A percentile compares a stretch with the other conserved stretches of the same genome.
Evolutionary conservation across 1,140 invertebrate genomes (phyloP).

Genomic region (Antheraea pernyi): DNA sequence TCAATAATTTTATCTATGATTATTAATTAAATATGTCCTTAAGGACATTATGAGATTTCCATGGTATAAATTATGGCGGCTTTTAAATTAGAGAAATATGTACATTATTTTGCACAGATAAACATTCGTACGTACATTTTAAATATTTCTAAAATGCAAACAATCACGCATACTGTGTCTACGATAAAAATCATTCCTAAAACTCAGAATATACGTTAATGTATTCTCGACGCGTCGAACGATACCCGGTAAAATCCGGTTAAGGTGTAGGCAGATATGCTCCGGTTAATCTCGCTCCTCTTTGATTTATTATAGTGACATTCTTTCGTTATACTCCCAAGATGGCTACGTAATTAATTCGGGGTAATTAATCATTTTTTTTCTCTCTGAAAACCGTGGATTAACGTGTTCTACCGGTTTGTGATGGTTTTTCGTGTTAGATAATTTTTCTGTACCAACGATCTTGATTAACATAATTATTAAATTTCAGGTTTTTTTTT

Average conservation of each 20-base stretch:
- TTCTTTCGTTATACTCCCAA: constrained; percentile 31
- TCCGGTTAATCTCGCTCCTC: constrained; percentile 56
- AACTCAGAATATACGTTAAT: constrained; percentile 43
- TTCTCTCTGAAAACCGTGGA: background rate
- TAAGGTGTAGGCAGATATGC: constrained; percentile 56
- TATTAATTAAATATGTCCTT: no score
- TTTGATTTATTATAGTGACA: constrained; percentile 58
- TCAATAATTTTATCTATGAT: no score
- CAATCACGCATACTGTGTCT: no score
- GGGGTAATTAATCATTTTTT: constrained; percentile 22
- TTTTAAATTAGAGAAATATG: no score
- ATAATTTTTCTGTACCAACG: background rate
- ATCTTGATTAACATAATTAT: background rate
- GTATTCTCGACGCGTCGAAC: constrained; percentile 61
- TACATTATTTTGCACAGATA: no score
- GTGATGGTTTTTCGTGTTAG: background rate
- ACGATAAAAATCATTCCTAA: constrained; percentile 30
- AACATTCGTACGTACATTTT: no score
- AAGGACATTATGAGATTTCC: no score
- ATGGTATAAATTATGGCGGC: no score
- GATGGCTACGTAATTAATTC: constrained; percentile 23
- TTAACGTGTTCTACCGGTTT: background rate
- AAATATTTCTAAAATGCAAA: no score
- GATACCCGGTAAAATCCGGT: constrained; percentile 58
- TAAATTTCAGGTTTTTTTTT: no score